Evolutionary conservation across 2,113 vertebrate species (phyloP).

Genomic region (Fregata magnificens): DNA sequence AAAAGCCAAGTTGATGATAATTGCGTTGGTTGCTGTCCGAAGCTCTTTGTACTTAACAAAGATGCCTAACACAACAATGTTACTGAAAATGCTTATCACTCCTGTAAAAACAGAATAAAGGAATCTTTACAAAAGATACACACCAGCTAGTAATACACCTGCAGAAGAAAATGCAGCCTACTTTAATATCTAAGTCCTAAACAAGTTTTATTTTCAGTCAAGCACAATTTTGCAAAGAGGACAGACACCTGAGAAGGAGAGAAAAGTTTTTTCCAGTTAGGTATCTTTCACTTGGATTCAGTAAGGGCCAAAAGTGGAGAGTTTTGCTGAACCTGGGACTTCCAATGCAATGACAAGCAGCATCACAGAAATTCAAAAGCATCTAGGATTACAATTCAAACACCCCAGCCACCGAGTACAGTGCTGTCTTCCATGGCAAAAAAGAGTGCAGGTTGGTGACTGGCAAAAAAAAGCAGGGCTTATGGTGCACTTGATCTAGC

Average conservation of each 20-base stretch:
- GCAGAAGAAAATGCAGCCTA: neutral
- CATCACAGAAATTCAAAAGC: neutral
- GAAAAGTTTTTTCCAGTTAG: neutral
- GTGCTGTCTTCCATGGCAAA: neutral
- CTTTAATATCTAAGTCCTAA: neutral
- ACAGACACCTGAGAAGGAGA: neutral
- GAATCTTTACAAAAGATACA: neutral
- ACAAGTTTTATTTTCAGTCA: neutral
- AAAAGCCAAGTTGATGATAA: conserved; percentile 94
- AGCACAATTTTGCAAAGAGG: neutral
- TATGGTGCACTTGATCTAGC: neutral
- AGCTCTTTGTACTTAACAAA: conserved; percentile 93
- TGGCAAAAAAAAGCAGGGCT: neutral
- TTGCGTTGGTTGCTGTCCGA: conserved; percentile 91
- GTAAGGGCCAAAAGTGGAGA: neutral
- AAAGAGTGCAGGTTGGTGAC: neutral
- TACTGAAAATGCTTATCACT: conserved; percentile 89
- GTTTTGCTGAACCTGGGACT: neutral
- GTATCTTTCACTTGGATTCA: neutral
- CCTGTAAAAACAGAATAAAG: conserved; percentile 74
- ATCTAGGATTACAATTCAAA: neutral
- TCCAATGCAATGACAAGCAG: neutral
- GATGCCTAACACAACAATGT: conserved; percentile 91
- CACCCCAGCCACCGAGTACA: neutral
- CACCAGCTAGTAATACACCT: neutral